phyloP scores from a whole-genome alignment of 2,888 invertebrate species.

The Brenthis ino region DNA sequence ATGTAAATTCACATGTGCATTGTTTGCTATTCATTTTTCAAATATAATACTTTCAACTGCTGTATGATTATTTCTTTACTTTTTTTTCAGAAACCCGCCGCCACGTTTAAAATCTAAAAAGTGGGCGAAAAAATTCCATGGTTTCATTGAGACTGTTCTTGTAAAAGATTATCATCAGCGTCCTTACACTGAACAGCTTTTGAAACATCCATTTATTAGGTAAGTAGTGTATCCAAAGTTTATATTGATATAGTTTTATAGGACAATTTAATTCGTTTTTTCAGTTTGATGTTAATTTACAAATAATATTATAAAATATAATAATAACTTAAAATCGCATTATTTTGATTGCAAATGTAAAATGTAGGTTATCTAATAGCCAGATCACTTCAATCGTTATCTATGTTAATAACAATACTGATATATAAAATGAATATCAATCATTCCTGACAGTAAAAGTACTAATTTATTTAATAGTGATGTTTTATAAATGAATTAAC shows the following conservation, averaged over 20 bases:
- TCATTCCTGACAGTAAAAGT: background rate
- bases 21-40: background rate
- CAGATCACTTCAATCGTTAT: too few relatives aligned
- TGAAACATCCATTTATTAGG: conserved; percentile 98
- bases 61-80: background rate
- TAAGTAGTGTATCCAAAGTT: conserved; percentile 40
- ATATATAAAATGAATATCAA: too few relatives aligned
- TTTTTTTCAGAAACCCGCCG: conserved; percentile 90
- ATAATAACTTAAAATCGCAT: too few relatives aligned
- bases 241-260: too few relatives aligned
- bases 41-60: too few relatives aligned
- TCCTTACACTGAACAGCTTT: conserved; percentile 98
- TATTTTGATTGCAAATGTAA: too few relatives aligned
- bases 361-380: too few relatives aligned
- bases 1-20: background rate
- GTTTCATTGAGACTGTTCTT: conserved; percentile 98
- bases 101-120: conserved; percentile 98
- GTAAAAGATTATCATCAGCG: conserved; percentile 99
- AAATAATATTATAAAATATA: too few relatives aligned
- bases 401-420: too few relatives aligned
- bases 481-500: background rate
- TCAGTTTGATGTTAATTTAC: too few relatives aligned
- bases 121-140: conserved; percentile 98
- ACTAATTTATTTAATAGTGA: background rate
- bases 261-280: too few relatives aligned